These are phyloP conservation scores for Formica aserva DNA, from an alignment of 2,888 invertebrate genomes.

Conservation along the genomic window DNA sequence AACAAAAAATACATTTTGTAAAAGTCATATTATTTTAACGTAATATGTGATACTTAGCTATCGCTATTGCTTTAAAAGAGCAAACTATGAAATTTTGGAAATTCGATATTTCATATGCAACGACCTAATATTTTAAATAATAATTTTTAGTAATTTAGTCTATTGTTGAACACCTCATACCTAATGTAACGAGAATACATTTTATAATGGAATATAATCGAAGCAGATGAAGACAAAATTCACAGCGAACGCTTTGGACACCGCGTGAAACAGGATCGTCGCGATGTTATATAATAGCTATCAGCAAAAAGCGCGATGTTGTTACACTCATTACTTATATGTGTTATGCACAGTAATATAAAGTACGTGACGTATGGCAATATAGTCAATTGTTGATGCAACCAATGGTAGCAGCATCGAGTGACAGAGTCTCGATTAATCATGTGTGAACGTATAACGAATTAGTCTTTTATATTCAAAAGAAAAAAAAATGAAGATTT, in stretches of 20 bases:
- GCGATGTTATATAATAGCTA: constrained; percentile 31
- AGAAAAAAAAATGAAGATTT: not conserved
- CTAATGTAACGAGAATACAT: not conserved
- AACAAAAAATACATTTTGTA: not conserved
- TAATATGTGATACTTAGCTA: not conserved
- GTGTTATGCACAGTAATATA: constrained; percentile 31
- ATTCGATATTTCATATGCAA: not conserved
- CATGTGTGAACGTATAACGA: not conserved
- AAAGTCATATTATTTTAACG: not conserved
- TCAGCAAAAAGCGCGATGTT: not conserved
- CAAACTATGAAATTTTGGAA: not conserved
- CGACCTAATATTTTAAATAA: constrained; percentile 31
- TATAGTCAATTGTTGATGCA: not conserved
- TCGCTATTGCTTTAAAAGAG: constrained; percentile 2
- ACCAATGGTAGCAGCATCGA: not conserved
- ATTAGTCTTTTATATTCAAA: not conserved
- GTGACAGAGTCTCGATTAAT: constrained; percentile 8
- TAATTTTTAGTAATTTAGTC: not conserved
- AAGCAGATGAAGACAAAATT: constrained; percentile 13
- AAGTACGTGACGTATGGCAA: constrained; percentile 9
- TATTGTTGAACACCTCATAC: not conserved
- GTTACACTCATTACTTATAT: constrained; percentile 36
- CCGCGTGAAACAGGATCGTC: constrained; percentile 27
- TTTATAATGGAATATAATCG: constrained; percentile 14
- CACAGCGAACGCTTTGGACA: not conserved